Evolutionary conservation across 2,888 invertebrate species (phyloP).

Genomic region (Clusia tigrina): DNA sequence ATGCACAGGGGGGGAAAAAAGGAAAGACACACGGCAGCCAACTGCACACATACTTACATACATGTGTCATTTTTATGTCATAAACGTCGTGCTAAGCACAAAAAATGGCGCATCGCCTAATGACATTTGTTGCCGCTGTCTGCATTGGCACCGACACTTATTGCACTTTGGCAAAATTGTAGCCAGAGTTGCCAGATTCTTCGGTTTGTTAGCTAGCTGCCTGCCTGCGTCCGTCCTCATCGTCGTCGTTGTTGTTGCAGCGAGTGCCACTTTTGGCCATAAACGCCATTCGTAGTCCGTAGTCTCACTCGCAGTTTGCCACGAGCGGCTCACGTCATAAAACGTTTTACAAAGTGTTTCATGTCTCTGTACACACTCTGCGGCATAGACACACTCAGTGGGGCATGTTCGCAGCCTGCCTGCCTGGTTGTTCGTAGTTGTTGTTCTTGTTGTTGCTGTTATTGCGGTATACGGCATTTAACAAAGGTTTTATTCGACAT

Average conservation of each 20-base stretch:
- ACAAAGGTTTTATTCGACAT: constrained; percentile 1
- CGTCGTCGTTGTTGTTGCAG: constrained; percentile 5
- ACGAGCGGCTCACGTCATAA: background rate
- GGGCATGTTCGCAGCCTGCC: background rate
- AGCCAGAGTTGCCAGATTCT: constrained; percentile 4
- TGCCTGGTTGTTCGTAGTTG: background rate
- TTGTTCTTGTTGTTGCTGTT: too few relatives aligned
- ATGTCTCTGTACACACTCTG: background rate
- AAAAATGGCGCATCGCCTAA: constrained; percentile 34
- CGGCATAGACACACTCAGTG: background rate
- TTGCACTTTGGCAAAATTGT: constrained; percentile 3
- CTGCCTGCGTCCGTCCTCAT: background rate
- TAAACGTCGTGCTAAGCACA: background rate
- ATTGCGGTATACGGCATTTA: constrained; percentile 1
- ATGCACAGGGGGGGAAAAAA: too few relatives aligned
- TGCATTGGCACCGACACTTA: constrained; percentile 5
- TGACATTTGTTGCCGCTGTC: constrained; percentile 43
- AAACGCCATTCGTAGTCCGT: background rate
- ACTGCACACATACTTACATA: background rate
- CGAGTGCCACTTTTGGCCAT: background rate
- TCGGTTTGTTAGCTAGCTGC: too few relatives aligned
- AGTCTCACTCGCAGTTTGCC: background rate
- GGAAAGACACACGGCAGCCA: too few relatives aligned
- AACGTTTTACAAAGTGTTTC: constrained; percentile 1
- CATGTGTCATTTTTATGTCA: constrained; percentile 8